Base-by-base conservation (phyloP, 2,113 vertebrate genomes). In the Colinus virginianus region DNA sequence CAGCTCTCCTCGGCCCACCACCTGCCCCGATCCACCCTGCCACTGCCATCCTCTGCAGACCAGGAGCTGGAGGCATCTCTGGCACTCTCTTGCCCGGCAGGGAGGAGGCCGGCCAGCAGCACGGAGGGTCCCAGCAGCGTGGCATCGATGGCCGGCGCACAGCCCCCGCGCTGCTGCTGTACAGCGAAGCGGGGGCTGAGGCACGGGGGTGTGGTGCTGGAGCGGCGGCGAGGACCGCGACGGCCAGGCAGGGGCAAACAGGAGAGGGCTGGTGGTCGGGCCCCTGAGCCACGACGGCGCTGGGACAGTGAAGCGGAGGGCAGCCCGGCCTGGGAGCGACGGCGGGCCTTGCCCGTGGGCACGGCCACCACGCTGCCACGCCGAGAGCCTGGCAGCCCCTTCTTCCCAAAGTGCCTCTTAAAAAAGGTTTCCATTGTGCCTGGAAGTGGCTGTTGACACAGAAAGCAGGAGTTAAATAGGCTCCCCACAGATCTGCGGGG, bases 361-460 rank as follows among this genome's bases (percentile, higher is more conserved):
- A 99, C 94, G 0, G 98, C 95, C 74, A 98, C 90, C 2, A 79
- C 38, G 1, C 97, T 96, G 76, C 80, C 48, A 10, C 79, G 79
- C 69, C 87, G 43, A 77, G 87, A 72, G 71, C 92, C 93, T 9
- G 91, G 76, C 1, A 5, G 84, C 7, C 69, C 84, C 94, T 98
- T 98, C 94, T 94, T 40, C 76, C 96, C 95, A 59, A 99, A 99
- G 86, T 98, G 99, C 48, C 97, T 98, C 78, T 97, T 98, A 91
- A 99, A 98, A 97, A 99, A 99, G 48, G 97, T 97, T 87, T 99
- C 98, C 99, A 99, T 99, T 71, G 48, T 51, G 58, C 69, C 63
- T 8, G 1, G 49, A 6, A 55, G 92, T 25, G 81, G 97, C 98
- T 99, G 98, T 98, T 96, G 96, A 97, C 84, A 97, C 71, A 98